Evolutionary conservation across 2,888 invertebrate genomes (phyloP), one percentile per base, ranked within the genome.

Genomic region (Tenthredo scrophulariae): DNA sequence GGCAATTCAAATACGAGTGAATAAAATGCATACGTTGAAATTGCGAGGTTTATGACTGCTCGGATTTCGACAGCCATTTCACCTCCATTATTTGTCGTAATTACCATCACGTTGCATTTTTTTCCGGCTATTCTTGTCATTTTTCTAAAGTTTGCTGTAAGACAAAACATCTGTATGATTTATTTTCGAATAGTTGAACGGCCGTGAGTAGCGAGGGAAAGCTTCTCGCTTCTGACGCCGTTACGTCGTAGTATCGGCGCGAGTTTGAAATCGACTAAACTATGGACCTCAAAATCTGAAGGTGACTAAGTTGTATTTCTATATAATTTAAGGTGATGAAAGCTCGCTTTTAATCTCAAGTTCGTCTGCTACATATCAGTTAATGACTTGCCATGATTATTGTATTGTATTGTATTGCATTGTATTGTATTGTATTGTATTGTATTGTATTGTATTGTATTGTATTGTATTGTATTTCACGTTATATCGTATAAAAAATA

Each of bases 281-380:
- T 26, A 74, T 22, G n/a, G n/a, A 43, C 10, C 43, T 74, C 7
- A 43, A 26, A 43, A 40, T 74, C 2, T 74, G 3, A 74, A 43
- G 43, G 43, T 43, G 22, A 74, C 18, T 74, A 13, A 43, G 13
- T 74, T 43, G 74, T 74, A 74, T 22, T 43, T 43, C 43, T 74
- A 33, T 67, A 67, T 43, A 43, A 74, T 43, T 74, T 74, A 22
- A 43, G 43, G 74, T 74, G 74, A 74, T 43, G 43, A 74, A 74
- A 74, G 74, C 40, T 74, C 74, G 22, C 10, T 74, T 74, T 40
- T 43, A 40, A 40, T 43, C 7, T 10, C 72, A 22, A 43, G 40
- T 72, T 43, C 13, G 72, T 43, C 43, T 72, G 72, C 40, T 72
- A 40, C 40, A n/a, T 43, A 72, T 72, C n/a, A 72, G 43, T n/a